Percentiles rank a stretch among this genome's conserved stretches.
These are phyloP conservation scores for Habroteleia sp. DNA, from an alignment of 2,888 invertebrate genomes.

Conservation along the genomic window DNA sequence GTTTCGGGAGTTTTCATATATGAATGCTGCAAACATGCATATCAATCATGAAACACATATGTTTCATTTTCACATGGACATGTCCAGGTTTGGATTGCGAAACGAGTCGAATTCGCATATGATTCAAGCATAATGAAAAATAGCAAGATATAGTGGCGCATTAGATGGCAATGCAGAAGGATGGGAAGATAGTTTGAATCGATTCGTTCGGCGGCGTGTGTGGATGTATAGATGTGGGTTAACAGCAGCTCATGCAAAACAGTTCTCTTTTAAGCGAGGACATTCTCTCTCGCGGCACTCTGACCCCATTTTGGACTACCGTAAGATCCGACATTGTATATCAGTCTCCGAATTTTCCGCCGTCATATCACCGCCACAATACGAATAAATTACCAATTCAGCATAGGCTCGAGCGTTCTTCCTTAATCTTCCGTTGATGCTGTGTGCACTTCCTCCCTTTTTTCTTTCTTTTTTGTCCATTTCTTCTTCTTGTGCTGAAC, in stretches of 20 bases:
- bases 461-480: not conserved
- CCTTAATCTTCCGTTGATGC: constrained; percentile 22
- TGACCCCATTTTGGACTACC: constrained; percentile 64
- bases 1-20: too few relatives aligned
- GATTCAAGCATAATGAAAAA: constrained; percentile 45
- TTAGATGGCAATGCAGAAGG: constrained; percentile 27
- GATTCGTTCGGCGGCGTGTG: constrained; percentile 58
- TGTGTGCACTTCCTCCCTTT: constrained; percentile 2
- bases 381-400: constrained; percentile 51
- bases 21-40: too few relatives aligned
- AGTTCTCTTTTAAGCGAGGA: constrained; percentile 70
- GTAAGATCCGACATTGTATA: constrained; percentile 28
- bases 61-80: too few relatives aligned
- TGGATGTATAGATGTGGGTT: constrained; percentile 73
- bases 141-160: constrained; percentile 28
- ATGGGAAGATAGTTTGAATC: constrained; percentile 57
- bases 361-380: constrained; percentile 36
- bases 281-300: constrained; percentile 66
- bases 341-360: constrained; percentile 46
- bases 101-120: constrained; percentile 26
- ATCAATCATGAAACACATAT: too few relatives aligned
- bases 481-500: not conserved
- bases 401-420: constrained; percentile 14
- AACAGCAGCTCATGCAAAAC: constrained; percentile 74
- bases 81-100: too few relatives aligned